phyloP scores from a whole-genome alignment of 35 echinoderm and acorn worm species.

The Ptychodera flava region DNA sequence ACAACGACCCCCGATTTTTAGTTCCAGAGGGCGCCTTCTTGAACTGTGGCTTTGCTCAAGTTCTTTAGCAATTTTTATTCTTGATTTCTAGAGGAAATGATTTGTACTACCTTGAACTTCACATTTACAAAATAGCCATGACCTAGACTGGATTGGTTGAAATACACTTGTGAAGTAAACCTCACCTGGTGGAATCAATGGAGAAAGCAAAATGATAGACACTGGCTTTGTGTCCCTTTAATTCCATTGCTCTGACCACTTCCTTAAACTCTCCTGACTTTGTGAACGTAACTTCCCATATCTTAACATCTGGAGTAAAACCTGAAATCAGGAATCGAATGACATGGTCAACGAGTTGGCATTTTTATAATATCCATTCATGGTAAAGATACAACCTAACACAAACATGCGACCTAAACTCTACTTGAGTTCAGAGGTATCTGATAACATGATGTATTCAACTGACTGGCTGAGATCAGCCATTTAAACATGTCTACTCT shows the following conservation, averaged over 20 bases:
- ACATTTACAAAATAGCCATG: too few relatives aligned
- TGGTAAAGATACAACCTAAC: neutral
- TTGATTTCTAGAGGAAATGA: too few relatives aligned
- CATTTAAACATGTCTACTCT: too few relatives aligned
- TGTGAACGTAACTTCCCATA: conserved; percentile 70
- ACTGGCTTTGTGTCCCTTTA: conserved; percentile 95
- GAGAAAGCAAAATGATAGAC: conserved; percentile 93
- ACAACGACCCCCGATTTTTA: too few relatives aligned
- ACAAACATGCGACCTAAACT: neutral
- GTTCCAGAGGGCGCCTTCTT: too few relatives aligned
- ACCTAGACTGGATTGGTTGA: too few relatives aligned
- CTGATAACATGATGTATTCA: neutral
- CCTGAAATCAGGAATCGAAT: conserved; percentile 26
- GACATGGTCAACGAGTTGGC: too few relatives aligned
- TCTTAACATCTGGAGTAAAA: conserved; percentile 97
- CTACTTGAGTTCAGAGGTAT: neutral
- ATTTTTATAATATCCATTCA: neutral
- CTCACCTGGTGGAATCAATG: conserved; percentile 80
- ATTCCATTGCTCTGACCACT: conserved; percentile 79
- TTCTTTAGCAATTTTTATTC: too few relatives aligned
- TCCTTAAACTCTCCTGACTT: conserved; percentile 66
- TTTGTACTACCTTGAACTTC: too few relatives aligned
- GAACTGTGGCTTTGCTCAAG: too few relatives aligned
- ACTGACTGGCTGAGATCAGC: too few relatives aligned
- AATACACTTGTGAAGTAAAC: too few relatives aligned